Evolutionary conservation across 92 coral and sea anemone species (phyloP).

Genomic region (Plumapathes pennacea): DNA sequence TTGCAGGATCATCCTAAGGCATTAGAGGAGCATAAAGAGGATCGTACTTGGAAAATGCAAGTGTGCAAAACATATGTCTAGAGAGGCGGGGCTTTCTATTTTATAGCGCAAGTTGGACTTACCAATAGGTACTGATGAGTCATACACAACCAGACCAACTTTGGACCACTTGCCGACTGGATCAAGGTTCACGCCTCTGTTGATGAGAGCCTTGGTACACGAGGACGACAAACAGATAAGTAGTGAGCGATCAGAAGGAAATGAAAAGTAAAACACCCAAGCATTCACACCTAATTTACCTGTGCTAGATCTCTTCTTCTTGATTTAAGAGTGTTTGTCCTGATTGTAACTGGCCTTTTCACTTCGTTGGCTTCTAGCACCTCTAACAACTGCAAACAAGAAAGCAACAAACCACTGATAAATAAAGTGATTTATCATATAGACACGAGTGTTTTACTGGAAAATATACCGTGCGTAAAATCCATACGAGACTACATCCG

Average conservation of each 20-base stretch:
- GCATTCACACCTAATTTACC: conserved; percentile 27
- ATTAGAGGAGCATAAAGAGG: too few species aligned
- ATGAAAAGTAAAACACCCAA: background rate
- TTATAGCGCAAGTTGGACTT: too few species aligned
- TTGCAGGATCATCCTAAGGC: background rate
- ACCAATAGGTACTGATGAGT: conserved; percentile 98
- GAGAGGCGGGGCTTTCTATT: too few species aligned
- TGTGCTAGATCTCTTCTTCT: conserved; percentile 96
- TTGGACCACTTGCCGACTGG: conserved; percentile 98
- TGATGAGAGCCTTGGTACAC: conserved; percentile 73
- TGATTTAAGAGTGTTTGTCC: conserved; percentile 87
- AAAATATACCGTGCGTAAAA: too few species aligned
- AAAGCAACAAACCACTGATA: too few species aligned
- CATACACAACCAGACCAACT: conserved; percentile 94
- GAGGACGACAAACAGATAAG: background rate
- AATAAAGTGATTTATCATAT: too few species aligned
- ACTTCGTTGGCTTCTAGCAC: conserved; percentile 97
- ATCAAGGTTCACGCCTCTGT: conserved; percentile 93
- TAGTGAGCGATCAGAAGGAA: background rate
- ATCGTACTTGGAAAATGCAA: too few species aligned
- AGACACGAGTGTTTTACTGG: too few species aligned
- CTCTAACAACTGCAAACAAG: conserved; percentile 64
- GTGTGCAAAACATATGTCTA: too few species aligned
- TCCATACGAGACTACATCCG: too few species aligned
- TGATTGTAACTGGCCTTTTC: conserved; percentile 86